Conservation (phyloP, 2,113 vertebrate genomes). For the Aplodontia rufa region DNA sequence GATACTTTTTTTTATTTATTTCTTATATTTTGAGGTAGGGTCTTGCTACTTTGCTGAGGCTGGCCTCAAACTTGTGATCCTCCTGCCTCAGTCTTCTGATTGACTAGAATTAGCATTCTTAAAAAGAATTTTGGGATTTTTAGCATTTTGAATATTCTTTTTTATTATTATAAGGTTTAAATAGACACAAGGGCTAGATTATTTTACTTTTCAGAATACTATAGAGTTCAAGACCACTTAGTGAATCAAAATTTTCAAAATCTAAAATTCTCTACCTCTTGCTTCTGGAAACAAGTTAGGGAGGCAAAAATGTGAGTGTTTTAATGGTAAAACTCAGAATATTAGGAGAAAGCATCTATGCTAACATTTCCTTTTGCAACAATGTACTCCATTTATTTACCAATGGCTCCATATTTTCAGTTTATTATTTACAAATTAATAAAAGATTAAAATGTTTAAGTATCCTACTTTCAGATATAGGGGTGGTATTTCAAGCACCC, state of each 20-base stretch:
- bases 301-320: not conserved
- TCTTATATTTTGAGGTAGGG: no score
- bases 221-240: not conserved
- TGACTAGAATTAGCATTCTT: no score
- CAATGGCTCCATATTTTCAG: not conserved
- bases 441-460: slow-evolving; percentile 25
- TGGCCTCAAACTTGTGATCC: no score
- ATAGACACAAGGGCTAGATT: not conserved
- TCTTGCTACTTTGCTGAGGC: no score
- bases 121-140: no score
- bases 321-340: not conserved
- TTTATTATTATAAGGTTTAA: not conserved
- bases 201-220: not conserved
- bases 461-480: slow-evolving; percentile 4
- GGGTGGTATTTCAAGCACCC: not conserved
- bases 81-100: no score
- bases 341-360: not conserved
- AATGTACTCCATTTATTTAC: not conserved
- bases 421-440: slow-evolving; percentile 10
- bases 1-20: no score
- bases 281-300: not conserved
- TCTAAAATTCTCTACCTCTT: not conserved
- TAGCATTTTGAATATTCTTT: not conserved
- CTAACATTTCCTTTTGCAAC: slow-evolving; percentile 3
- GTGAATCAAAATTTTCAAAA: not conserved